Evolutionary conservation across 2,113 vertebrate species (phyloP).

Genomic region (Corythoichthys intestinalis): DNA sequence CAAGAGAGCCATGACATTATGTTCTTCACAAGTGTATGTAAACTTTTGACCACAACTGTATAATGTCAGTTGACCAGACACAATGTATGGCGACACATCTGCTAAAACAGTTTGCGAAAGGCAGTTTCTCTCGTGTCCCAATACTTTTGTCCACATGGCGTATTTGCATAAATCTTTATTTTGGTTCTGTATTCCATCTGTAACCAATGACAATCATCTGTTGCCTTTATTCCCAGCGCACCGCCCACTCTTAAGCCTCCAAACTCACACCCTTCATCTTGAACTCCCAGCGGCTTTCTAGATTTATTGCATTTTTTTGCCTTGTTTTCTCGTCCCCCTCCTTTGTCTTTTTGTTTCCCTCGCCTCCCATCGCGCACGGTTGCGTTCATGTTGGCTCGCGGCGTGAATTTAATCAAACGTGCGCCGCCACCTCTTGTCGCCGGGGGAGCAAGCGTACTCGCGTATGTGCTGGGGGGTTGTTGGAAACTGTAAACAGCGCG

Average conservation of each 20-base stretch:
- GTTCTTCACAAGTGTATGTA: too few relatives aligned
- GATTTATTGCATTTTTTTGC: constrained; percentile 15
- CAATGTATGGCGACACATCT: neutral
- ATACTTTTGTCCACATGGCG: neutral
- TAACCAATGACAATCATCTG: constrained; percentile 11
- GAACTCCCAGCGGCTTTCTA: constrained; percentile 19
- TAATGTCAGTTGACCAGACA: too few relatives aligned
- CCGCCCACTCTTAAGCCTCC: constrained; percentile 7
- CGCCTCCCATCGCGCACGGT: constrained; percentile 35
- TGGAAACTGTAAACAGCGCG: constrained; percentile 24
- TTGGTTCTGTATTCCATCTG: neutral
- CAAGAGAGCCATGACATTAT: too few relatives aligned
- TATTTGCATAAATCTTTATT: neutral
- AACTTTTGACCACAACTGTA: too few relatives aligned
- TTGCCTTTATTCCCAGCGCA: constrained; percentile 6
- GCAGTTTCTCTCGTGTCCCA: neutral
- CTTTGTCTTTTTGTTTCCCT: constrained; percentile 12
- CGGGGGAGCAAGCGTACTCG: constrained; percentile 15
- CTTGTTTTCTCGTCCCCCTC: constrained; percentile 11
- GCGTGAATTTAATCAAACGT: constrained; percentile 63
- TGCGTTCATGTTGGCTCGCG: constrained; percentile 54
- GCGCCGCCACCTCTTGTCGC: constrained; percentile 27
- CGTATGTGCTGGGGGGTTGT: neutral
- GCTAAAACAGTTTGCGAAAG: neutral
- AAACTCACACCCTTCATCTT: neutral